These are phyloP conservation scores for Meteorus colon DNA, from an alignment of 2,888 invertebrate genomes.

Conservation along the genomic window DNA sequence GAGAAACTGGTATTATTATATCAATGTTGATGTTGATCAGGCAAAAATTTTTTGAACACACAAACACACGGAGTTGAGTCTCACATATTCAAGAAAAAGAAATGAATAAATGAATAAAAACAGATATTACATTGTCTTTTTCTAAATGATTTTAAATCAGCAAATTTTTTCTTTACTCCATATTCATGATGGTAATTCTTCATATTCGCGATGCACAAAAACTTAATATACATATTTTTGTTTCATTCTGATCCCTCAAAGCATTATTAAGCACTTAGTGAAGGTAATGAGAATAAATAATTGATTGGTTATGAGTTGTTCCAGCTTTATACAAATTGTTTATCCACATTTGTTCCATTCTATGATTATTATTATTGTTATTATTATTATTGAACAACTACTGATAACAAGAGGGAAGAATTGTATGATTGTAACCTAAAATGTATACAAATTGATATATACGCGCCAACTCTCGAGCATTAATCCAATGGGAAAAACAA, in stretches of 20 bases:
- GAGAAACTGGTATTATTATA: conserved; percentile 28
- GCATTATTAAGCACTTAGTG: neutral
- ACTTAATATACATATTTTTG: neutral
- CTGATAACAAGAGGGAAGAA: conserved; percentile 54
- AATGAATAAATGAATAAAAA: neutral
- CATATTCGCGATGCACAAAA: conserved; percentile 4
- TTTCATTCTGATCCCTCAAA: neutral
- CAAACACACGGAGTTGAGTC: neutral
- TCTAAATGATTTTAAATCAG: neutral
- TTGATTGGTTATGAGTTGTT: neutral
- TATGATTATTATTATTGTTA: neutral
- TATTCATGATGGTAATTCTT: neutral
- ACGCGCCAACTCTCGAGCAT: conserved; percentile 62
- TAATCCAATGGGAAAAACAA: conserved; percentile 46
- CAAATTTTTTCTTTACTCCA: too few relatives aligned
- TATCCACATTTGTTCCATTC: neutral
- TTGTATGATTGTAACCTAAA: conserved; percentile 65
- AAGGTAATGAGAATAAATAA: neutral
- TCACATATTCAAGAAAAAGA: neutral
- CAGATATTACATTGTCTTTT: neutral
- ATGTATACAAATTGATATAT: conserved; percentile 66
- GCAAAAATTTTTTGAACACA: conserved; percentile 29
- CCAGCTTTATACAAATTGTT: neutral
- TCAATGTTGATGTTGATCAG: conserved; percentile 46
- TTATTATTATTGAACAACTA: neutral